Evolutionary conservation across 1,140 invertebrate species (phyloP), one percentile per base, ranked within the genome.

Genomic region (Hyles euphorbiae): DNA sequence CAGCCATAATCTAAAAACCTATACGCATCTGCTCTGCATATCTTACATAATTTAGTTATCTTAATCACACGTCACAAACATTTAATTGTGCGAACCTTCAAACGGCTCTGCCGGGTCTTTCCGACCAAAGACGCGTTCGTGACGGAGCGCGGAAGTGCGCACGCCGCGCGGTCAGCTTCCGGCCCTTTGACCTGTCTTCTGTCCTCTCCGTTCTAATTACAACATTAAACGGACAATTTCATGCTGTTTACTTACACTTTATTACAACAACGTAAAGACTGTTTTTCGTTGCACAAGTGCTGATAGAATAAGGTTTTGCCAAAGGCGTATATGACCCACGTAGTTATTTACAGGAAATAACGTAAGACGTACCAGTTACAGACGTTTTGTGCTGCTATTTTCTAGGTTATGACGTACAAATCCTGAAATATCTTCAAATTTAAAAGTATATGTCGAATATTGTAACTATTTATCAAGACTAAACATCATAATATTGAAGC

Each of bases 111-210:
- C 33, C 68, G 47, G 60, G 59, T 62, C 63, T 57, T 76, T 68
- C 69, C 71, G 70, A 63, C 66, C 63, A 68, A 76, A 79, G 80
- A 81, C 70, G 63, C 63, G 68, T 58, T 65, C 65, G 65, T 68
- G 67, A 70, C 75, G 70, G 63, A 60, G 63, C 51, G 44, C 73
- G 80, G 80, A 83, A 78, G 80, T 74, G 55, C 73, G 79, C 76
- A 70, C 67, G 74, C 71, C 69, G 70, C 70, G 75, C 77, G 77
- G 77, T 77, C 79, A 78, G 77, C 79, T 73, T 83, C 81, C 81
- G 81, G n/a, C 74, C 73, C 78, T 83, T 83, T 83, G 81, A 81
- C 81, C 76, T 83, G 75, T 58, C 69, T 64, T 62, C 60, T 67
- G 70, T 67, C 51, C 65, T 61, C 65, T 67, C 64, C 62, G 65